Evolutionary conservation across 2,888 invertebrate genomes (phyloP), one percentile per base, ranked within the genome.

Genomic region (Athrips mouffetella): DNA sequence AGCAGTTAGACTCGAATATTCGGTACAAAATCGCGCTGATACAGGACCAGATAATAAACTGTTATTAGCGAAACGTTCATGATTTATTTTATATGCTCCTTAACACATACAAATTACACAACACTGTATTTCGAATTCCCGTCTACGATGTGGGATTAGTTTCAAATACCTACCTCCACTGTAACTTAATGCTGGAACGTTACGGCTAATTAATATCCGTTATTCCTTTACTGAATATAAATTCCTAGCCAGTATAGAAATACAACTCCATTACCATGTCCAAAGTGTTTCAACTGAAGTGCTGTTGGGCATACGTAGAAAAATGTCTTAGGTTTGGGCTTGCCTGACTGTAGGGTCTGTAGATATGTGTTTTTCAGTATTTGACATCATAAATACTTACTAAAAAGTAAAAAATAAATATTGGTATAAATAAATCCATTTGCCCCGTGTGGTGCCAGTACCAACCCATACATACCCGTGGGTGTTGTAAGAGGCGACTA

Each of bases 61-160:
- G 64, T 59, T 73, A 66, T 69, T 70, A 68, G 60, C 61, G 55
- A 60, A 67, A 63, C 59, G 54, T 52, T 52, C 50, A 50, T 66
- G 64, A 70, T 68, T 67, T 67, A 72, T 70, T 59, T 53, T 53
- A 42, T 53, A 39, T 45, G 33, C 48, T 55, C 46, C 42, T 58
- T 62, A 64, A 59, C 58, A 62, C 59, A 64, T 67, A 66, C 61
- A 57, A 52, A 69, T 67, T 56, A 51, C 48, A 48, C 37, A 44
- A 20, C n/a, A 29, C 20, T 23, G 30, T 42, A 15, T 23, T 23
- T 40, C 13, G 15, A 16, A 37, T 31, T 21, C 8, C 21, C 21
- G 7, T 40, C 40, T 20, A 30, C 30, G 30, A 30, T 25, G 25
- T 3, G 31, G 16, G 35, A 16, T 16, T 16, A 35, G 35, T 16